A percentile compares a stretch with the other conserved stretches of the same genome.
These are phyloP conservation scores for Orthonychiurus folsomi DNA, from an alignment of 2,888 invertebrate species.

Conservation along the genomic window DNA sequence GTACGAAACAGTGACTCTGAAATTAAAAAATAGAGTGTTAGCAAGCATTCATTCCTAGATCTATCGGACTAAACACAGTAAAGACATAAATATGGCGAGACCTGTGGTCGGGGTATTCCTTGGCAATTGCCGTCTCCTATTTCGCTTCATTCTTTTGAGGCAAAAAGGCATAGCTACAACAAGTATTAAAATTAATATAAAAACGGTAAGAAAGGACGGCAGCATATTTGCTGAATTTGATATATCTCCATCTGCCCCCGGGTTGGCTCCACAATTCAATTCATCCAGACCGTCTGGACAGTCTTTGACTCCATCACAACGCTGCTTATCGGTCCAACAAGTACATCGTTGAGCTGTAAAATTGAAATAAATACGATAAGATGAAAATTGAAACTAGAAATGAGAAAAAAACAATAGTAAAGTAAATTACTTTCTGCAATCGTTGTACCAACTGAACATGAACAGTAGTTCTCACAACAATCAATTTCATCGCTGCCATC, in stretches of 20 bases:
- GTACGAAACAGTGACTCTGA: conserved; percentile 6
- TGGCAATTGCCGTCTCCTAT: not conserved
- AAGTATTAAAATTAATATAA: not conserved
- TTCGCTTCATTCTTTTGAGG: not conserved
- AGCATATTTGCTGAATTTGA: not conserved
- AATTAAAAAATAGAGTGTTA: not conserved
- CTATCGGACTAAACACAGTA: no score
- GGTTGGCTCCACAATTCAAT: conserved; percentile 8
- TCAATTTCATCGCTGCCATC: conserved; percentile 71
- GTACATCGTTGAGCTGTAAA: not conserved
- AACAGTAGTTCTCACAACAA: conserved; percentile 30
- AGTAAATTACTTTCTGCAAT: no score
- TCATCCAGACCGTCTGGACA: conserved; percentile 46
- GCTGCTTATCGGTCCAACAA: not conserved
- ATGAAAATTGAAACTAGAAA: not conserved
- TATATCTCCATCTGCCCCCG: not conserved
- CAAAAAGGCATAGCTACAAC: not conserved
- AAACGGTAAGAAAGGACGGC: not conserved
- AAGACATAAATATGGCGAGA: no score
- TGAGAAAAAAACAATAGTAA: no score
- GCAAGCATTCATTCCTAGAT: no score
- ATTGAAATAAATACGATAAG: not conserved
- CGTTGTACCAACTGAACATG: no score
- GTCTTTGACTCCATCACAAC: conserved; percentile 44
- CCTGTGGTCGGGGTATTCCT: no score